Evolutionary conservation across 1,140 invertebrate genomes (phyloP).

Genomic region (Bombus breviceps): DNA sequence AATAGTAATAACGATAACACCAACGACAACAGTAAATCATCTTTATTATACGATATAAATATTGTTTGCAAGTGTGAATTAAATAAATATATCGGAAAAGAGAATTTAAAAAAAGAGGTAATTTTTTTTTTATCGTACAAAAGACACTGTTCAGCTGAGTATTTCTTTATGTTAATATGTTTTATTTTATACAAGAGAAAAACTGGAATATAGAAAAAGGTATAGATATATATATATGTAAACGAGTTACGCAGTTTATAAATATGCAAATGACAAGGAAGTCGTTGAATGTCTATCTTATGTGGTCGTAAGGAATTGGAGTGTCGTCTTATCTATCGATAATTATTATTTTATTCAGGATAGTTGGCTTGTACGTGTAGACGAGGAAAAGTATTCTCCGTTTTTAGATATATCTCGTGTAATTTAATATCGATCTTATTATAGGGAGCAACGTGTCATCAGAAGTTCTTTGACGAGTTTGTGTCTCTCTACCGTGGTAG

Average conservation of each 20-base stretch:
- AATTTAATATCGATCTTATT: not conserved
- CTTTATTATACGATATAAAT: not conserved
- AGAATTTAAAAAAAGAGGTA: not conserved
- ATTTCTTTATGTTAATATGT: not conserved
- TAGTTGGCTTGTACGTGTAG: not conserved
- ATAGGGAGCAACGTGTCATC: not conserved
- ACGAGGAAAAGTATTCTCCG: not conserved
- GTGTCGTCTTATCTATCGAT: not conserved
- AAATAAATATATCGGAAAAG: not conserved
- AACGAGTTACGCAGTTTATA: not conserved
- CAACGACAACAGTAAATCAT: not conserved
- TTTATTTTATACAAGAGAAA: not conserved
- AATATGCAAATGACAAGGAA: not conserved
- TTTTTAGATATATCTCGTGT: not conserved
- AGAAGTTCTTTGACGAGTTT: not conserved
- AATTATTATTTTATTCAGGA: constrained; percentile 5
- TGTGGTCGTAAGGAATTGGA: not conserved
- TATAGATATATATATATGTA: not conserved
- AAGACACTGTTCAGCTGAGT: not conserved
- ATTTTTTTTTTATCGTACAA: not conserved
- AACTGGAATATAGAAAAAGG: too few species aligned
- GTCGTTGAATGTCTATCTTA: not conserved
- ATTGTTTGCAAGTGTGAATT: not conserved
- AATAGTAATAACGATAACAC: not conserved
- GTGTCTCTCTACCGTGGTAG: not conserved